Base-by-base conservation (phyloP, 2,113 vertebrate species). In the Neogale vison region DNA sequence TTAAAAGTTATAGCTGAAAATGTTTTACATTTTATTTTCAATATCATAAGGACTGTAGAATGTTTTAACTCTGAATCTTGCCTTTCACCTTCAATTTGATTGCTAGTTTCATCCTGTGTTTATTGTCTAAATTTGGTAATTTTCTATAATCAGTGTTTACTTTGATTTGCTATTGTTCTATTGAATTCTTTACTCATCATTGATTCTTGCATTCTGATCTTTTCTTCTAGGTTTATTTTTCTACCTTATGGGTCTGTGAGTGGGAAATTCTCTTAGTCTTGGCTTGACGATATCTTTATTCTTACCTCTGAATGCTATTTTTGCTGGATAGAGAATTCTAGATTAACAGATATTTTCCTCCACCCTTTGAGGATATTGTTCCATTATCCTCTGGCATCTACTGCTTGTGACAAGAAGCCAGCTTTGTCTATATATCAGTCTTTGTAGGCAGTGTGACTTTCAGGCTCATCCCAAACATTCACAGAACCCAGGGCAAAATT, bases 21-120 rank as follows among this genome's bases (percentile, higher is more conserved):
- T 55, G 42, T 59, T 94, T 80, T 72, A 92, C 29, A 83, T 45
- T 52, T 10, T 69, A 23, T 59, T n/a, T 76, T 47, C 36, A 67
- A 36, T n/a, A 71, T 72, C 65, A 47, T 24, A 79, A 86, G 55
- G 65, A 50, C 26, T 80, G 65, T 57, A 87, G 45, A 81, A 20
- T 76, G 29, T 95, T 71, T 93, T 67, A 90, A 76, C 29, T 93
- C 42, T 72, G 71, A 72, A 39, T 86, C 24, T 93, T 71, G 55
- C 14, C 82, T 93, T 63, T 95, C 26, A 59, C 59, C 26, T 87
- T 83, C 50, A 82, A 24, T 59, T 88, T 76, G 36, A 74, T 74
- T 14, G 20, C 50, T 87, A 52, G 18, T 88, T 84, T 74, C 21
- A 63, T 10, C 10, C 42, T 63, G 36, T 57, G 13, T 21, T 36